Conservation (phyloP, 2,797 vertebrate species). For the Amniataba percoides region DNA sequence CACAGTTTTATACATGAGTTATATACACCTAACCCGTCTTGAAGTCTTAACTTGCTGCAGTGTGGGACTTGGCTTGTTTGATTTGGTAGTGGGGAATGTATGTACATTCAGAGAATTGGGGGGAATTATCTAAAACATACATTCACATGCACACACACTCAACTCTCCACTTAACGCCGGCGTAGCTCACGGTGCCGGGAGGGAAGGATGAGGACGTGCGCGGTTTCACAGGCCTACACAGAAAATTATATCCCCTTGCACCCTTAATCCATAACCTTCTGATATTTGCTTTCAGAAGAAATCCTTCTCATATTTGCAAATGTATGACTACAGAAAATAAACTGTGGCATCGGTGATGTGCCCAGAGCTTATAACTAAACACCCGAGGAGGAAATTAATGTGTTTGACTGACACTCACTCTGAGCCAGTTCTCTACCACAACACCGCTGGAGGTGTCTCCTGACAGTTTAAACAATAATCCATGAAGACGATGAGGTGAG, state of each 20-base stretch:
- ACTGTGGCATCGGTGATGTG: constrained; percentile 63
- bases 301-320: constrained; percentile 72
- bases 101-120: constrained; percentile 23
- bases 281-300: constrained; percentile 77
- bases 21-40: constrained; percentile 24
- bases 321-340: constrained; percentile 79
- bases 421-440: constrained; percentile 60
- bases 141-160: constrained; percentile 21
- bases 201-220: constrained; percentile 33
- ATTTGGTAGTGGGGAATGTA: constrained; percentile 37
- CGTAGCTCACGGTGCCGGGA: constrained; percentile 39
- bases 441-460: constrained; percentile 61
- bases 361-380: constrained; percentile 69
- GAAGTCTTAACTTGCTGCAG: constrained; percentile 37
- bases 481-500: constrained; percentile 58
- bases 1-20: constrained; percentile 18
- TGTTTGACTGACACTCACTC: constrained; percentile 73
- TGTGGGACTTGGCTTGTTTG: constrained; percentile 48
- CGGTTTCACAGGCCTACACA: constrained; percentile 45
- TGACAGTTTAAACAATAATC: constrained; percentile 69
- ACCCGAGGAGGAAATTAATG: constrained; percentile 78
- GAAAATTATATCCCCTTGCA: constrained; percentile 47
- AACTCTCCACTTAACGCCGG: constrained; percentile 44
- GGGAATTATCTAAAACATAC: constrained; percentile 32
- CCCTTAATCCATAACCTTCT: constrained; percentile 72